Evolutionary conservation across 2,113 vertebrate genomes (phyloP), one percentile per base, ranked within the genome.

Genomic region (Vidua macroura): DNA sequence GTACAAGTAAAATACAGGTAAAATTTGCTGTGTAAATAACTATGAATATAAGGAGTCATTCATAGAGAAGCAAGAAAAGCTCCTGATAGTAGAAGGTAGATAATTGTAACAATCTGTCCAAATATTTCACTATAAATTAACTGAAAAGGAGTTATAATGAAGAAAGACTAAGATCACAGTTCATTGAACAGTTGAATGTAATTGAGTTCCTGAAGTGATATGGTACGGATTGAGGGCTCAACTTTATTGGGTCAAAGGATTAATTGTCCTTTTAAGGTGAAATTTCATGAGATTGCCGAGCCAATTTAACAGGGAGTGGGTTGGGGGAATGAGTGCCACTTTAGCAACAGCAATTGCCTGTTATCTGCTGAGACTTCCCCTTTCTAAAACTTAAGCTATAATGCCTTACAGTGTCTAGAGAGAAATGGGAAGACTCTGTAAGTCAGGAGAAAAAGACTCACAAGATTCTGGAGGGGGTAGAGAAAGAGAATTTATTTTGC

Each of bases 91-190:
- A 58, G 46, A 83, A 85, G 46, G 51, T 7, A 80, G 88, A 67
- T 82, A 94, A 95, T 93, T 88, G 46, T 80, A 85, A 90, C 79
- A 95, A 82, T 66, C 85, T 96, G 90, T 95, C 67, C 58, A 96
- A 92, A 96, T 83, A 93, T 83, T 94, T 94, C 90, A 87, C 30
- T 73, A 44, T 70, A 63, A 88, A 92, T 77, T 86, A 91, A 53
- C 46, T 80, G 59, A 68, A 89, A 91, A 90, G 8, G 11, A 74
- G 7, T 63, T 87, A 39, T 53, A 81, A 95, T 92, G 67, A 83
- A 80, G 51, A 92, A 93, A 66, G 88, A 79, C 70, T 79, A 48
- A 30, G 37, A 90, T 80, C 72, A 77, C 68, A 74, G 62, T 87
- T 90, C 82, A 35, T 48, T 74, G 79, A 93, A 63, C 22, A 51